These are phyloP conservation scores for Molossus alvarezi DNA, from an alignment of 2,797 vertebrate species.

Conservation along the genomic window DNA sequence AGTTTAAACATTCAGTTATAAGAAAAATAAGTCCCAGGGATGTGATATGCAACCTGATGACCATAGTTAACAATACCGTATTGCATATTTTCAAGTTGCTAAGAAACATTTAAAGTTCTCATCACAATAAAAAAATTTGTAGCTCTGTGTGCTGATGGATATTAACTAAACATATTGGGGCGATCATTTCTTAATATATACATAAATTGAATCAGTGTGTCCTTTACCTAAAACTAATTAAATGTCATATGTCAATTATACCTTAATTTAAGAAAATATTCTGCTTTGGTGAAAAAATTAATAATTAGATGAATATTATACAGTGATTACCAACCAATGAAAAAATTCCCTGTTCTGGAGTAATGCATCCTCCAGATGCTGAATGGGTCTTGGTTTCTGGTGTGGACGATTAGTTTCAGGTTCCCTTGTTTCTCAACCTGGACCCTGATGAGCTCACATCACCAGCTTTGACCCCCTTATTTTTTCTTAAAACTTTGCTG, in stretches of 20 bases:
- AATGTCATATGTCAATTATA: not conserved
- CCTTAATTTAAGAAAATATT: not conserved
- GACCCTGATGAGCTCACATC: too few relatives aligned
- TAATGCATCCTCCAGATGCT: not conserved
- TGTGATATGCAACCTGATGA: not conserved
- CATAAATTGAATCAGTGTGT: not conserved
- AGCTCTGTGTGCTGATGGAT: not conserved
- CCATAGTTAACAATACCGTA: not conserved
- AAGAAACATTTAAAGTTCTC: not conserved
- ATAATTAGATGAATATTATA: not conserved
- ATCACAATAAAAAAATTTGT: not conserved
- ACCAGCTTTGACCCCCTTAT: fast-evolving
- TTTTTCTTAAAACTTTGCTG: not conserved
- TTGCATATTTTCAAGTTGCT: not conserved
- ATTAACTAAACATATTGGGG: not conserved
- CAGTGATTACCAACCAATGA: not conserved
- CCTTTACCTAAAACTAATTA: not conserved
- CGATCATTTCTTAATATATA: not conserved
- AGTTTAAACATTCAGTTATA: not conserved
- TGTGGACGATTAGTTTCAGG: not conserved
- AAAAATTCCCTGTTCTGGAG: not conserved
- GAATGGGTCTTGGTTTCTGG: not conserved
- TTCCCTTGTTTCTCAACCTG: not conserved
- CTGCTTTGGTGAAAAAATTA: not conserved
- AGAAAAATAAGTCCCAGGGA: not conserved